Conservation (phyloP, 2,888 invertebrate species). For the Mellilla xanthometata region DNA sequence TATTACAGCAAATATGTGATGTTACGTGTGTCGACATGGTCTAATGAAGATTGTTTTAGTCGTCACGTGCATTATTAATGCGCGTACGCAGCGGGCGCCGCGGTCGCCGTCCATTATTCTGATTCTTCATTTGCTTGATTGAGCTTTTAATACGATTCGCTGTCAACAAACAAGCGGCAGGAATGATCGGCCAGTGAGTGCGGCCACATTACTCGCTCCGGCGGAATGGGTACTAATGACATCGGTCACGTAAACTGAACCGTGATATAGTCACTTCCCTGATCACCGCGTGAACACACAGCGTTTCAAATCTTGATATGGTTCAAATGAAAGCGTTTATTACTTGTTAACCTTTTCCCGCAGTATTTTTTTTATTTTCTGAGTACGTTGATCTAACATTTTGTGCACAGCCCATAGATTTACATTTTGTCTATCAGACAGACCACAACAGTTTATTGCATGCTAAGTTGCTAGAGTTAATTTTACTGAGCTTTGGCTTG, state of each 20-base stretch:
- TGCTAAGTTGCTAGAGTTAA: too few species aligned
- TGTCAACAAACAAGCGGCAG: conserved; percentile 66
- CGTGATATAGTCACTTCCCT: conserved; percentile 59
- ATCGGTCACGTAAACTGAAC: conserved; percentile 64
- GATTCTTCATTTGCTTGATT: conserved; percentile 83
- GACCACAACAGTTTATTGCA: too few species aligned
- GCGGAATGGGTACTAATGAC: conserved; percentile 60
- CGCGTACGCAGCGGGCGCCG: conserved; percentile 75
- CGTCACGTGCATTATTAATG: conserved; percentile 78
- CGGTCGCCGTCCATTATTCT: conserved; percentile 73
- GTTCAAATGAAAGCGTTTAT: conserved; percentile 33
- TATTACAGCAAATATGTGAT: conserved; percentile 56
- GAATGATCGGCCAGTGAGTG: conserved; percentile 65
- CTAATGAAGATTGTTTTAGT: conserved; percentile 80
- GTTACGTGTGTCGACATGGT: conserved; percentile 66
- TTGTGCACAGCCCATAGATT: too few species aligned
- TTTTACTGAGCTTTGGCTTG: too few species aligned
- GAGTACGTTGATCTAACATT: too few species aligned
- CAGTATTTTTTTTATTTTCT: conserved; percentile 8
- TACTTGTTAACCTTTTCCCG: conserved; percentile 25
- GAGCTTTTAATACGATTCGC: conserved; percentile 81
- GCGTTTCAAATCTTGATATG: conserved; percentile 43
- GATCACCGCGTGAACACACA: conserved; percentile 38
- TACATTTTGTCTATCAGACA: too few species aligned
- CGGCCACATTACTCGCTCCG: conserved; percentile 35